Percentiles rank a stretch among this genome's conserved stretches.
These are phyloP conservation scores for Chaunax sp. DNA, from an alignment of 2,797 vertebrate species.

Conservation along the genomic window DNA sequence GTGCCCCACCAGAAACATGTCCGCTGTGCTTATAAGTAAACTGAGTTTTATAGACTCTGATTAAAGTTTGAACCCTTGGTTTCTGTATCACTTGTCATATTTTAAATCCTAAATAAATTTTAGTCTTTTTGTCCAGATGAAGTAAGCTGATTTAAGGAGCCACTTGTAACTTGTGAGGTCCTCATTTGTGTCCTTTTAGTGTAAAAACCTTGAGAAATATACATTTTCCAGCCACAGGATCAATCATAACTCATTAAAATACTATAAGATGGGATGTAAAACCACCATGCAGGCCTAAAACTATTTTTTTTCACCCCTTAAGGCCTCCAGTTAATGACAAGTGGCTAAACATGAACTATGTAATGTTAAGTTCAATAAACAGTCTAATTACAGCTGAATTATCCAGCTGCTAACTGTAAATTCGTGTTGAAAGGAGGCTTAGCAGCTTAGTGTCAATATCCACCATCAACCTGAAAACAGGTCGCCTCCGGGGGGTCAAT, in stretches of 20 bases:
- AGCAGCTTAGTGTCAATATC: slow-evolving; percentile 24
- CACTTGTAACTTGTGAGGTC: neutral
- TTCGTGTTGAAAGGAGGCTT: slow-evolving; percentile 14
- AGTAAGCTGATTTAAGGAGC: neutral
- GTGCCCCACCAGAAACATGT: rapidly evolving
- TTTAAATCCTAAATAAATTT: no score
- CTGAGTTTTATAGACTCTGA: no score
- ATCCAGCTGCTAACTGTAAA: neutral
- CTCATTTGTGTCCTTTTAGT: neutral
- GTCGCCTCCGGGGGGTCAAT: neutral
- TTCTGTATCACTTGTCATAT: no score
- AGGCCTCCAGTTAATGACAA: neutral
- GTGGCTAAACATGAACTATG: rapidly evolving
- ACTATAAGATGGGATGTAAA: no score
- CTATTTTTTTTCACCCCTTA: neutral
- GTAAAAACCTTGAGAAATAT: neutral
- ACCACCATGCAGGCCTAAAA: slow-evolving; percentile 20
- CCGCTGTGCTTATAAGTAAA: no score
- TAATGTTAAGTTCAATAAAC: neutral
- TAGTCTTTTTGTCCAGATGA: neutral
- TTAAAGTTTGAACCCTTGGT: no score
- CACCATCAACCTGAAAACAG: slow-evolving; percentile 7
- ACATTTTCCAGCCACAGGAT: neutral
- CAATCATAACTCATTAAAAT: no score
- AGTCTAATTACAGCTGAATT: neutral